Evolutionary conservation across 2,797 vertebrate genomes (phyloP), one percentile per base, ranked within the genome.

Genomic region (Anguilla anguilla): DNA sequence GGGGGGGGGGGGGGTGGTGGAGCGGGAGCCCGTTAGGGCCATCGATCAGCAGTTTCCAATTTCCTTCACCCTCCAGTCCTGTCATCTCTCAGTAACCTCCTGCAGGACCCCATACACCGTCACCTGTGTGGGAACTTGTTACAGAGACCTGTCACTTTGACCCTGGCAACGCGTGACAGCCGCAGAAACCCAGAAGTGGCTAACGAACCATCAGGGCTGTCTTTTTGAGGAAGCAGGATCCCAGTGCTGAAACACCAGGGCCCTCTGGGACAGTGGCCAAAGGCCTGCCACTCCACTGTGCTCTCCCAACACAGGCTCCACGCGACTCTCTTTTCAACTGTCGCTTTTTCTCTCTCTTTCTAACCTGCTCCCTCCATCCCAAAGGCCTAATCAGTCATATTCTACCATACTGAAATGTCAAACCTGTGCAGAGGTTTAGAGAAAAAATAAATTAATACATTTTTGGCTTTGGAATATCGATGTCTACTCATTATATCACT

Each of bases 71-170:
- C 59, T 2, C 22, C 77, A 43, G 4, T 15, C 59, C 57, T 59
- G 83, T 88, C 83, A 67, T 82, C 72, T 46, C 57, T 77, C 28
- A 1, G 39, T 10, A 19, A 2, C 28, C 3, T 53, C 28, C 3
- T 35, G 53, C 7, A 6, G 64, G 79, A 82, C 79, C 31, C 74
- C 35, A 5, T 28, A 35, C 6, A 25, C 79, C 28, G 6, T 82
- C 39, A 84, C 22, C 81, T 43, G 64, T 64, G 72, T 74, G 86
- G 31, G 49, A 83, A 83, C 64, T 51, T 85, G 49, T 83, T 77
- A 84, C 39, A 88, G 81, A 86, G 84, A 46, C 86, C 84, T 86
- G 84, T 88, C 85, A 74, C 87, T 89, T 86, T 74, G 77, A 84
- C 79, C 46, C 59, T 49, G 85, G 6, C 85, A 86, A 22, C 22